phyloP scores from a whole-genome alignment of 2,888 invertebrate species.

The Agonum fuliginosum region DNA sequence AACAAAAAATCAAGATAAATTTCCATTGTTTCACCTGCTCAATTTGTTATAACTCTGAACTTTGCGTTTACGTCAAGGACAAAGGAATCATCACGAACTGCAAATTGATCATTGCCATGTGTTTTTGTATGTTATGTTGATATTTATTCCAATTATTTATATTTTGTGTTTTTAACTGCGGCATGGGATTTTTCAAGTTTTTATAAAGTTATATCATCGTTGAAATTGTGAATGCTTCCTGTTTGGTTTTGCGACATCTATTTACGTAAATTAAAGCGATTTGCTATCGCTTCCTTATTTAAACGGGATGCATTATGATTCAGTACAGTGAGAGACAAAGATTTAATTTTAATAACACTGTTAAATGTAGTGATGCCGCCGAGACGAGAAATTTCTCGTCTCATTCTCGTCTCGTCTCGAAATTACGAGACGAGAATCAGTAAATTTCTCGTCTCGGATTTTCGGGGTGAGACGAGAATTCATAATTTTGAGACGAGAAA shows the following conservation, averaged over 20 bases:
- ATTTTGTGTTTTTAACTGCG: neutral
- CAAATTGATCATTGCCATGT: neutral
- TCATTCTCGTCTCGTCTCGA: too few species aligned
- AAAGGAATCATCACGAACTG: slow-evolving; percentile 4
- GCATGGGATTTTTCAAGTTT: neutral
- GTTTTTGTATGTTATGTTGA: neutral
- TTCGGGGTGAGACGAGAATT: too few species aligned
- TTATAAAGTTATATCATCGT: slow-evolving; percentile 4
- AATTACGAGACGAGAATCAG: too few species aligned
- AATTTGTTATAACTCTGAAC: slow-evolving; percentile 31
- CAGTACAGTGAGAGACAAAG: too few species aligned
- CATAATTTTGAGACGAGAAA: too few species aligned
- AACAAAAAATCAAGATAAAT: neutral
- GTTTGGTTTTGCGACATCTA: neutral
- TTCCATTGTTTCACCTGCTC: slow-evolving; percentile 9
- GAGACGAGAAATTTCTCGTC: too few species aligned
- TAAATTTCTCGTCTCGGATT: too few species aligned
- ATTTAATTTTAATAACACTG: too few species aligned
- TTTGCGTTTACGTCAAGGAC: slow-evolving; percentile 30
- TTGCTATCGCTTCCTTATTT: too few species aligned
- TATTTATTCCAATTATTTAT: neutral
- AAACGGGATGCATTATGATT: neutral
- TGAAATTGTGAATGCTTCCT: slow-evolving; percentile 1
- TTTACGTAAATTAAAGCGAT: neutral
- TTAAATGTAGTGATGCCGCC: too few species aligned